Evolutionary conservation across 1,140 invertebrate genomes (phyloP).

Genomic region (Frieseomelitta varia): DNA sequence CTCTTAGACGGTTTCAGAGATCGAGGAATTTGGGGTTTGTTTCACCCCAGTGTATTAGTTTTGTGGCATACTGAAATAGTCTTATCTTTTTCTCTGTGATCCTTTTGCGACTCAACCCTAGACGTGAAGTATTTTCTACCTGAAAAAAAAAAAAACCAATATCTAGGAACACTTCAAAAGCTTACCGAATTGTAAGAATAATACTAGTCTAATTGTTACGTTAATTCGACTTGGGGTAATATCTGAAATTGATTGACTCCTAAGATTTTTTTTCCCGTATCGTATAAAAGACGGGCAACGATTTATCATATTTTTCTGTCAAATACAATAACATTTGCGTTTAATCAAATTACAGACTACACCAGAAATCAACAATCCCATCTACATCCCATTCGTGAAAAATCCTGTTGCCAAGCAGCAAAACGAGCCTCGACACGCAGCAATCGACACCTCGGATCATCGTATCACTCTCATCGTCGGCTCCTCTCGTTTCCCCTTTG

Average conservation of each 20-base stretch:
- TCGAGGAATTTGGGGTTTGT: not conserved
- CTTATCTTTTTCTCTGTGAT: not conserved
- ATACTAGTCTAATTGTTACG: no score
- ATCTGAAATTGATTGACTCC: no score
- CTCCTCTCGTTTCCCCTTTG: not conserved
- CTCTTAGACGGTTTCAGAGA: not conserved
- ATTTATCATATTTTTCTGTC: no score
- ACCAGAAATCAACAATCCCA: not conserved
- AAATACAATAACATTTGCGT: not conserved
- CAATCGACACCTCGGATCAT: not conserved
- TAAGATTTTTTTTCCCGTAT: no score
- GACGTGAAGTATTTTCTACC: no score
- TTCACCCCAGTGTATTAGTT: not conserved
- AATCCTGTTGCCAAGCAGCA: conserved; percentile 7
- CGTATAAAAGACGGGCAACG: no score
- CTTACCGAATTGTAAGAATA: no score
- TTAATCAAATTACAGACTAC: no score
- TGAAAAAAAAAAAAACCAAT: no score
- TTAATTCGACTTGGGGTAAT: no score
- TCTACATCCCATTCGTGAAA: not conserved
- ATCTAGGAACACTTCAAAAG: no score
- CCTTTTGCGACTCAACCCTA: no score
- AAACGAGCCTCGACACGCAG: not conserved
- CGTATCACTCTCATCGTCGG: not conserved
- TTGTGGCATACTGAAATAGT: not conserved